Evolutionary conservation across 2,113 vertebrate species (phyloP), one percentile per base, ranked within the genome.

Genomic region (Proterorhinus semilunaris): DNA sequence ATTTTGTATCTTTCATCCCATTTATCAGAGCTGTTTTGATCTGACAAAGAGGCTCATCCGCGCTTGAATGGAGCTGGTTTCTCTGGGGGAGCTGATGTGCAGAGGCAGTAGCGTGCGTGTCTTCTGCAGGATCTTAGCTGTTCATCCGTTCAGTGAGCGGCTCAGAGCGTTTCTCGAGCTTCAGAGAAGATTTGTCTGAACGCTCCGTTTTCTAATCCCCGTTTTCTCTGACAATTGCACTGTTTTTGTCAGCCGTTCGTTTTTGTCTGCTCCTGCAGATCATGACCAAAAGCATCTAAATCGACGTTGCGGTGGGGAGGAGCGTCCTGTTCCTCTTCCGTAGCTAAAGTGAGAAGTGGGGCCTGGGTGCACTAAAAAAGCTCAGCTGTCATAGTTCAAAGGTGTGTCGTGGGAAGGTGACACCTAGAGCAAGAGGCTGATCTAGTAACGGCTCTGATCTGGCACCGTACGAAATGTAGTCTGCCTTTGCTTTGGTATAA

Each of bases 31-130:
- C 2, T 51, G 49, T 55, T 55, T 55, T n/a, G 53, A 16, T n/a
- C 53, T 55, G 53, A 7, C 12, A 55, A 15, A 55, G 53, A 21
- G 17, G 15, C 15, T 55, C 10, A 44, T 61, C 10, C 44, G 4
- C 43, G 12, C 10, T 61, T 59, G 27, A 43, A 27, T 11, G 11
- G 53, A 17, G 6, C 21, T 71, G 44, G 46, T 8, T 47, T 69
- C 80, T 74, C 66, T 27, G 1, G 7, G 57, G 69, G 89, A 13
- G 12, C 65, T 89, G 85, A 89, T 83, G 72, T 68, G 69, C 57
- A 62, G 76, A 71, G 87, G 89, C 71, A 8, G 78, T 78, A 89
- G 88, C 82, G 69, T 90, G 83, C 77, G 74, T 74, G 72, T 75
- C 83, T 82, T 74, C 82, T 72, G 79, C 76, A 58, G 74, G 76